phyloP scores from a whole-genome alignment of 2,888 invertebrate species.

The Galerucella pusilla region DNA sequence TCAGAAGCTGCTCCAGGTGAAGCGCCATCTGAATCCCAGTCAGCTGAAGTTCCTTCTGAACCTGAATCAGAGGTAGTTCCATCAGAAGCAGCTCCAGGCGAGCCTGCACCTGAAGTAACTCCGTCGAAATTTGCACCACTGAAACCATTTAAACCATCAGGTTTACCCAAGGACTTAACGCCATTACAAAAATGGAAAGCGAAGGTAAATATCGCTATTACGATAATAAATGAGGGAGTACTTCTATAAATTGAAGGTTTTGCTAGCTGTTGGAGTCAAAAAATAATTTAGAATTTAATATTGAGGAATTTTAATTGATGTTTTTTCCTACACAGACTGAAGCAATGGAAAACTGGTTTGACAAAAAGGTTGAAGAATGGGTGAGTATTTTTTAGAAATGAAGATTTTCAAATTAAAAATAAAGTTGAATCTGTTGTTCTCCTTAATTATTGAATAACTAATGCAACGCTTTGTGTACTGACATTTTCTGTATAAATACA shows the following conservation, averaged over 20 bases:
- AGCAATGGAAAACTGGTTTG: background rate
- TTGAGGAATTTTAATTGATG: too few relatives aligned
- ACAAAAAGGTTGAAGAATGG: background rate
- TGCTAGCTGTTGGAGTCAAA: too few relatives aligned
- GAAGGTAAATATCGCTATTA: background rate
- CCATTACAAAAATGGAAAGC: background rate
- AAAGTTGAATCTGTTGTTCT: too few relatives aligned
- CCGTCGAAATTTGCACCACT: background rate
- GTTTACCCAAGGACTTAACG: background rate
- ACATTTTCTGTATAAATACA: too few relatives aligned
- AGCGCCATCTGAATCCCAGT: background rate
- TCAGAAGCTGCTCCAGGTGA: background rate
- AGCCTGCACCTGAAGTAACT: background rate
- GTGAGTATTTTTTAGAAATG: background rate
- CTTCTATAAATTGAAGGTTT: too few relatives aligned
- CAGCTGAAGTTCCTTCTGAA: background rate
- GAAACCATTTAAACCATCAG: background rate
- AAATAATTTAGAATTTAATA: too few relatives aligned
- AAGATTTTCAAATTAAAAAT: too few relatives aligned
- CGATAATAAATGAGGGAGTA: too few relatives aligned
- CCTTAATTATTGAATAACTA: too few relatives aligned
- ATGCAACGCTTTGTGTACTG: too few relatives aligned
- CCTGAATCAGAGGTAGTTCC: background rate
- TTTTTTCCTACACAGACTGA: background rate
- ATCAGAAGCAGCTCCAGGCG: background rate